A percentile compares a stretch with the other conserved stretches of the same genome.
Conservation (phyloP, 2,888 invertebrate genomes). For the Buathra laborator region DNA sequence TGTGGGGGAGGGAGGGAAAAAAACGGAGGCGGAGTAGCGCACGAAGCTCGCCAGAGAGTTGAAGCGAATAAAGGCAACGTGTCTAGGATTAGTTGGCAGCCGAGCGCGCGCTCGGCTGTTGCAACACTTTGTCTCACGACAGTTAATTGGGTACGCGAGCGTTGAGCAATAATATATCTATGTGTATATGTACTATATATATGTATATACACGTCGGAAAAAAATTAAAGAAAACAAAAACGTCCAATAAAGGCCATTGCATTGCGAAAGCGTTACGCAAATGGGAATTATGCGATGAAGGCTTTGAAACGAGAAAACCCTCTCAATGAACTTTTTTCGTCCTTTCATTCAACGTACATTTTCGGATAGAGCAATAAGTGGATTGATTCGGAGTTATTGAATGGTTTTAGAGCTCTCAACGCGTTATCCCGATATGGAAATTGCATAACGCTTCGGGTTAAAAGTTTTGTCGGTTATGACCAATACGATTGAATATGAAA, state of each 20-base stretch:
- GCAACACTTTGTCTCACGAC: constrained; percentile 27
- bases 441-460: background rate
- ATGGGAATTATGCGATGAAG: constrained; percentile 14
- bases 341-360: background rate
- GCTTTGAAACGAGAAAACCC: background rate
- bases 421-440: background rate
- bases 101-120: constrained; percentile 2
- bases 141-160: constrained; percentile 47
- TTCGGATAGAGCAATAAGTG: background rate
- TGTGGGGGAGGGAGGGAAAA: constrained; percentile 28
- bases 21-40: constrained; percentile 4
- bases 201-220: background rate
- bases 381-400: background rate
- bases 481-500: no score
- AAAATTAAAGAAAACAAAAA: no score
- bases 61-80: constrained; percentile 51
- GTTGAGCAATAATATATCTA: background rate
- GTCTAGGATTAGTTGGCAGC: constrained; percentile 47
- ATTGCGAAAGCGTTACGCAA: constrained; percentile 14
- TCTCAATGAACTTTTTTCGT: background rate
- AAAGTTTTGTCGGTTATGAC: no score
- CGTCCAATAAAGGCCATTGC: background rate
- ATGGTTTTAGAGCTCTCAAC: background rate
- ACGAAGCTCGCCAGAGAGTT: constrained; percentile 14
- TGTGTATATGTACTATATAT: constrained; percentile 25